A percentile compares a stretch with the other conserved stretches of the same genome.
Evolutionary conservation across 2,888 invertebrate species (phyloP).

Genomic region (Danaus chrysippus): DNA sequence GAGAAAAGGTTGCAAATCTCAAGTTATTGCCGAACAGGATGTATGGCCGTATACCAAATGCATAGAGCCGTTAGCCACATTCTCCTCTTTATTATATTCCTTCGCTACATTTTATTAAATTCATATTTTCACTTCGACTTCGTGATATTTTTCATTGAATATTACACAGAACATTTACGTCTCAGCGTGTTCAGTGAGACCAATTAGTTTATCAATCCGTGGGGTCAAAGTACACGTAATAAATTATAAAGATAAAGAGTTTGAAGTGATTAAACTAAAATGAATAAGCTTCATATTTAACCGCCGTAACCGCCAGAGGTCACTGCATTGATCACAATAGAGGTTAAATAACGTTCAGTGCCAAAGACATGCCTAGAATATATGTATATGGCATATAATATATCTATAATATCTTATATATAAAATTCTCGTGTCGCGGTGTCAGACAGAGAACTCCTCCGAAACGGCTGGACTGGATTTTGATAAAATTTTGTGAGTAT

Average conservation of each 20-base stretch:
- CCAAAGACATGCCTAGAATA: background rate
- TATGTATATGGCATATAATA: background rate
- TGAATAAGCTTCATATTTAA: constrained; percentile 13
- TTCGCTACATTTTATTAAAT: background rate
- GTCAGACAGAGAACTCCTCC: too few relatives aligned
- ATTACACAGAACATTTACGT: too few relatives aligned
- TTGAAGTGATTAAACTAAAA: constrained; percentile 13
- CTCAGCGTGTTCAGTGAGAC: too few relatives aligned
- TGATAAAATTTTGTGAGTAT: too few relatives aligned
- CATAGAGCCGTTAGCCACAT: background rate
- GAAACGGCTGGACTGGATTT: too few relatives aligned
- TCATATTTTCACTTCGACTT: background rate
- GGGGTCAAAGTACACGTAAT: constrained; percentile 14
- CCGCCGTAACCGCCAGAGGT: constrained; percentile 14
- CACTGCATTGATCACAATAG: constrained; percentile 16
- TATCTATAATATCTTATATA: background rate
- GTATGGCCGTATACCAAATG: constrained; percentile 2
- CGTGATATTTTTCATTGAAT: too few relatives aligned
- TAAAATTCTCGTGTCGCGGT: too few relatives aligned
- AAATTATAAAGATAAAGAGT: constrained; percentile 13
- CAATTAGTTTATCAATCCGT: constrained; percentile 16
- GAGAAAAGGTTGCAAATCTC: background rate
- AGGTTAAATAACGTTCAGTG: constrained; percentile 14
- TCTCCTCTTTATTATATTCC: background rate
- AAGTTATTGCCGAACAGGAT: background rate